phyloP scores from a whole-genome alignment of 2,888 invertebrate genomes.

The Yponomeuta evonymella region DNA sequence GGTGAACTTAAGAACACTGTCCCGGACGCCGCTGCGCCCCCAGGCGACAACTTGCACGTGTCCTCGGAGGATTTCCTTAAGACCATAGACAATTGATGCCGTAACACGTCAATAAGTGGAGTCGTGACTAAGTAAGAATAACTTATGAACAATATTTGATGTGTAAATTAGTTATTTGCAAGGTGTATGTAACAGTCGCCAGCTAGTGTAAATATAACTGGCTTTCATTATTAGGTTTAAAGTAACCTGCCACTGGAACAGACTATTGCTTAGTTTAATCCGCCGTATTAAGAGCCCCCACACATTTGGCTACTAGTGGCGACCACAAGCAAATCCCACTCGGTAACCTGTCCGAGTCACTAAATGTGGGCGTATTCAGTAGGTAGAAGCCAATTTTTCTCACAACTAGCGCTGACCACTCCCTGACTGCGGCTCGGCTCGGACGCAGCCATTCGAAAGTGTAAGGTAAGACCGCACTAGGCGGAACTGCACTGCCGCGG shows the following conservation, averaged over 20 bases:
- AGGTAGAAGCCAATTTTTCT: too few species aligned
- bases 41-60: constrained; percentile 30
- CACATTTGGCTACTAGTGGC: too few species aligned
- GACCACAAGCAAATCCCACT: too few species aligned
- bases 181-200: constrained; percentile 39
- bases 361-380: too few species aligned
- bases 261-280: constrained; percentile 56
- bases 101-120: constrained; percentile 2
- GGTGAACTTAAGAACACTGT: constrained; percentile 66
- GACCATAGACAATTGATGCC: constrained; percentile 53
- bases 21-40: constrained; percentile 35
- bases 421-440: too few species aligned
- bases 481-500: too few species aligned
- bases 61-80: constrained; percentile 62
- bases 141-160: constrained; percentile 43
- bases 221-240: constrained; percentile 65
- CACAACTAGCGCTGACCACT: too few species aligned
- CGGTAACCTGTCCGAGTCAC: too few species aligned
- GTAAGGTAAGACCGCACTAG: too few species aligned
- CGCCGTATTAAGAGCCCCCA: neutral
- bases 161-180: constrained; percentile 56
- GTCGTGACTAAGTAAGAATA: constrained; percentile 26
- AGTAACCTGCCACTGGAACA: constrained; percentile 68
- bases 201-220: constrained; percentile 68
- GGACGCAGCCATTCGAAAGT: too few species aligned